Percentiles rank a stretch among this genome's conserved stretches.
phyloP scores from a whole-genome alignment of 2,113 vertebrate species.

The Lichenostomus cassidix region DNA sequence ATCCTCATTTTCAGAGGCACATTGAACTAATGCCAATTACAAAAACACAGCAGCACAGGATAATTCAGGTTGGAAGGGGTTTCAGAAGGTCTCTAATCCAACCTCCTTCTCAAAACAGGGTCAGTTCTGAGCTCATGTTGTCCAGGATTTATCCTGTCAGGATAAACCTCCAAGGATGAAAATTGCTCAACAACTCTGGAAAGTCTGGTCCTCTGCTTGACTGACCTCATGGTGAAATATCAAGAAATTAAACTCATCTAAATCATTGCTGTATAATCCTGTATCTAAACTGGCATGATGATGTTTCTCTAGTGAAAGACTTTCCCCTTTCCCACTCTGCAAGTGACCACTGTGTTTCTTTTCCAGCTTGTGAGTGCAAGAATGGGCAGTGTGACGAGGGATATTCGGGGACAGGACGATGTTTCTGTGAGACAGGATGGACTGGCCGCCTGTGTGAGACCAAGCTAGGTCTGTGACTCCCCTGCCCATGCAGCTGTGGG shows the following conservation, averaged over 20 bases:
- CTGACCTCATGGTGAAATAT: background rate
- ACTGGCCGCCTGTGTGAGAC: constrained; percentile 82
- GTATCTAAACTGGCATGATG: background rate
- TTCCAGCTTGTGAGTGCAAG: constrained; percentile 86
- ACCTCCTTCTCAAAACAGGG: background rate
- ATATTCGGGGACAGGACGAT: constrained; percentile 78
- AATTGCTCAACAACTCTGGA: background rate
- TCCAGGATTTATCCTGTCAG: background rate
- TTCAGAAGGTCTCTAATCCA: background rate
- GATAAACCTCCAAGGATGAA: background rate
- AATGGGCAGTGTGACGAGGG: constrained; percentile 85
- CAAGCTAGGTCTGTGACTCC: constrained; percentile 71
- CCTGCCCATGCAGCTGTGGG: fast-evolving
- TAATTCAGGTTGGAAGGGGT: background rate
- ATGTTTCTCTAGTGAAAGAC: background rate
- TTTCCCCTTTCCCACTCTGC: background rate
- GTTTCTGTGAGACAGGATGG: constrained; percentile 89
- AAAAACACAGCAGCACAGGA: background rate
- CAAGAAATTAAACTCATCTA: background rate
- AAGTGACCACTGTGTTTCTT: background rate
- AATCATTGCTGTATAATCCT: background rate
- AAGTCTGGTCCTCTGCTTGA: background rate
- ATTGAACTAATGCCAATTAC: background rate
- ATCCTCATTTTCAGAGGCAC: background rate
- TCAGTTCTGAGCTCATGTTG: background rate